Base-by-base conservation (phyloP, 2,797 vertebrate species). In the Podarcis lilfordi region DNA sequence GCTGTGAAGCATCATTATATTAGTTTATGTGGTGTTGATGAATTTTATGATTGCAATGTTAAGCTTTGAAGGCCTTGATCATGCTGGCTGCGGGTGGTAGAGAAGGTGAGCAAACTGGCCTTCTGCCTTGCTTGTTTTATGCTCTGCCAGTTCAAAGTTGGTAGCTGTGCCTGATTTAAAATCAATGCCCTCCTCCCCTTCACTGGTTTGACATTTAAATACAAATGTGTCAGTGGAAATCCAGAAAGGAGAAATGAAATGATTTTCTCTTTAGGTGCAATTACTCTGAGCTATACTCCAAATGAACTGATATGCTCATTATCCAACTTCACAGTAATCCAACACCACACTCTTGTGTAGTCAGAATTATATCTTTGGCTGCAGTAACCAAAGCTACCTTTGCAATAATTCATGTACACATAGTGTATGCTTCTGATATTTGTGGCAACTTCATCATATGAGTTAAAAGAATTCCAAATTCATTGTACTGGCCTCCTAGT, bases 1-100 rank as follows among this genome's bases (percentile, higher is more conserved):
- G 86, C 64, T 91, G 11, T 80, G 93, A 94, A 81, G 84, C 88
- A 85, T 69, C 50, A 84, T 88, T 45, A 61, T 72, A 74, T 50
- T 88, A 37, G 27, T 75, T 88, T 77, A 69, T 76, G n/a, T 88
- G 43, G 25, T 21, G 10, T n/a, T 50, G 74, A 64, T 83, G 45
- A 78, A 83, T 50, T 55, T 78, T 77, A 78, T 69, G 43, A 78
- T 32, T 55, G 75, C 13, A 68, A 13, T 45, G 45, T 25, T 23
- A 27, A 40, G 76, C 17, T 37, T 29, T n/a, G 43, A 78, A 82
- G 43, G 72, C 86, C 43, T 88, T 78, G 64, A 83, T 78, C 61
- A 71, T 69, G 40, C 5, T 55, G 61, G 74, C 80, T 78, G 81
- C 43, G 59, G 61, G 45, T 83, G 43, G 74, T n/a, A 78, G 45